These are phyloP conservation scores for Chironex yamaguchii DNA, from an alignment of 30 jellyfish, hydroid and myxozoan species.

Conservation along the genomic window DNA sequence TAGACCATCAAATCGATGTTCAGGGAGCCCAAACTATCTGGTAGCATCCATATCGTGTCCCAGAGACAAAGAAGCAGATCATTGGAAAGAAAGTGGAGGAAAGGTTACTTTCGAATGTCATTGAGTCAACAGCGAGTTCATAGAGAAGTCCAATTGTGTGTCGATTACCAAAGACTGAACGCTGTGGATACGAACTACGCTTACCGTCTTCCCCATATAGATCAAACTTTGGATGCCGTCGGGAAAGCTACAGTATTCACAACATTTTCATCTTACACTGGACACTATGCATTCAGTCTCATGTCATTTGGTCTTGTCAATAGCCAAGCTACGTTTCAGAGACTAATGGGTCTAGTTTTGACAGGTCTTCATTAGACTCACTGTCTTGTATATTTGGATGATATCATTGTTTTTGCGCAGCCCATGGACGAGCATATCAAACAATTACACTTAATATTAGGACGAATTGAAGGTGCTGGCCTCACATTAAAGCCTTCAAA, in stretches of 20 bases:
- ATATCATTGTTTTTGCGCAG: slow-evolving; percentile 59
- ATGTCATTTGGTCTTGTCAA: slow-evolving; percentile 73
- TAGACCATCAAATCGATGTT: slow-evolving; percentile 36
- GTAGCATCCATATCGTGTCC: slow-evolving; percentile 57
- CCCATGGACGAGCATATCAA: slow-evolving; percentile 47
- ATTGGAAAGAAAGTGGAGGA: slow-evolving; percentile 52
- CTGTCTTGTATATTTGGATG: slow-evolving; percentile 73
- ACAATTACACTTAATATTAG: slow-evolving; percentile 28
- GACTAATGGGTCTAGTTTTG: slow-evolving; percentile 58
- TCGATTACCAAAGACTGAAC: slow-evolving; percentile 69
- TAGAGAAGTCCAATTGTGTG: slow-evolving; percentile 77
- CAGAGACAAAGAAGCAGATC: slow-evolving; percentile 8
- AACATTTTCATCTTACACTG: slow-evolving; percentile 63
- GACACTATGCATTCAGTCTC: slow-evolving; percentile 47
- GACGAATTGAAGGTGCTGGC: slow-evolving; percentile 10
- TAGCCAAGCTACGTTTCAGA: slow-evolving; percentile 79
- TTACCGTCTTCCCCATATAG: slow-evolving; percentile 66
- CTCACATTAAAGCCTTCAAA: slow-evolving; percentile 43
- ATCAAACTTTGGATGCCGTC: slow-evolving; percentile 57
- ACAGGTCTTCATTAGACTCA: slow-evolving; percentile 40
- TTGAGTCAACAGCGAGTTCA: slow-evolving; percentile 70
- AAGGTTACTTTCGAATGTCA: slow-evolving; percentile 22
- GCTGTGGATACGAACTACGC: slow-evolving; percentile 62
- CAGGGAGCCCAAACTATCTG: slow-evolving; percentile 44
- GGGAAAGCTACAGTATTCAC: slow-evolving; percentile 42